Conservation (phyloP, 2,113 vertebrate genomes). For the Benitochromis conjunctus region DNA sequence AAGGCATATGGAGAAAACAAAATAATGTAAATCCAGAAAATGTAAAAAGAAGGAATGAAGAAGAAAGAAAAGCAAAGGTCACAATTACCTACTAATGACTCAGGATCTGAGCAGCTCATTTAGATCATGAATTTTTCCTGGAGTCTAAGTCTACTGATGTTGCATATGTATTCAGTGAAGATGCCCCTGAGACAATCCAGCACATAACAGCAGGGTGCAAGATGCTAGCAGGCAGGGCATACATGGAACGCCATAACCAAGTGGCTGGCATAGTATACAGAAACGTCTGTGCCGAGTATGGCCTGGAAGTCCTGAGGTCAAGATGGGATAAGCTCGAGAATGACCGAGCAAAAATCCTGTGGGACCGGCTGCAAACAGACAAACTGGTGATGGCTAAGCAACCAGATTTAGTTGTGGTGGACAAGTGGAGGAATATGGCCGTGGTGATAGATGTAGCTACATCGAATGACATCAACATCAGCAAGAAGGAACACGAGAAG, state of each 20-base stretch:
- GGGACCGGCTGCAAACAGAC: neutral
- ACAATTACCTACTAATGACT: neutral
- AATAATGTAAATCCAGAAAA: neutral
- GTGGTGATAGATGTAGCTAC: accelerated
- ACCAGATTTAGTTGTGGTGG: neutral
- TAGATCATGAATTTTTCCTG: neutral
- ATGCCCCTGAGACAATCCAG: neutral
- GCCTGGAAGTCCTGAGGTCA: neutral
- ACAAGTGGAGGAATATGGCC: neutral
- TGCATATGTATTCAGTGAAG: neutral
- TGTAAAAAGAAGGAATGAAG: neutral
- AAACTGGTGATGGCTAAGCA: neutral
- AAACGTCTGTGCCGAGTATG: neutral
- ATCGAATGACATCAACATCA: accelerated
- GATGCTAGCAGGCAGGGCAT: neutral
- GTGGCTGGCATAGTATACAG: neutral
- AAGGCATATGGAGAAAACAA: neutral
- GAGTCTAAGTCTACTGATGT: neutral
- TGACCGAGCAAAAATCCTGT: neutral
- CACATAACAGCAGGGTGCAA: neutral
- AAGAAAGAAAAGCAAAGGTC: neutral
- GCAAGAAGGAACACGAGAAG: accelerated
- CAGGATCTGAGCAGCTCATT: no score
- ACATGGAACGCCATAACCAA: neutral
- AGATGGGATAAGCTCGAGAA: neutral